phyloP scores from a whole-genome alignment of 2,113 vertebrate genomes.

The Syngnathoides biaculeatus region DNA sequence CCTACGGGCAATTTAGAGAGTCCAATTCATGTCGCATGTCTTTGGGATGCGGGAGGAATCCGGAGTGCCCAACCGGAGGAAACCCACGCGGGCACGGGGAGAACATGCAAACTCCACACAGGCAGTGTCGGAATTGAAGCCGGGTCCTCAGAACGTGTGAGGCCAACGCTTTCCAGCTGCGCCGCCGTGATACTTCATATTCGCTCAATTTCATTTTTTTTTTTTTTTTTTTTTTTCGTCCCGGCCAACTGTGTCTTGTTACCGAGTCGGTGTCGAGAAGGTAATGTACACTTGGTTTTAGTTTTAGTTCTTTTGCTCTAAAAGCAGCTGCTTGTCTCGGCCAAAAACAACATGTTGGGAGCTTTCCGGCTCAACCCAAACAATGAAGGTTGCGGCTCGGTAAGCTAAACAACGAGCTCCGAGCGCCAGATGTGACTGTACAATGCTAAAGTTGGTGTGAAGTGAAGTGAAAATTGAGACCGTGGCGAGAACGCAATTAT shows the following conservation, averaged over 20 bases:
- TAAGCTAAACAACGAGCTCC: background rate
- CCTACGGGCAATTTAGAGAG: too few relatives aligned
- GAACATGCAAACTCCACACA: too few relatives aligned
- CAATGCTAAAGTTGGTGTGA: background rate
- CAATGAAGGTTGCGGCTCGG: background rate
- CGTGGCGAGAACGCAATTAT: background rate
- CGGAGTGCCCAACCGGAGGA: too few relatives aligned
- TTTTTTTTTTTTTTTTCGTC: too few relatives aligned
- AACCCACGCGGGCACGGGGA: too few relatives aligned
- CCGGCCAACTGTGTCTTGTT: background rate
- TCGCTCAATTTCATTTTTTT: background rate
- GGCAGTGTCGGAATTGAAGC: too few relatives aligned
- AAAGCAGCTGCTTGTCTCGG: background rate
- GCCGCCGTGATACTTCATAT: background rate
- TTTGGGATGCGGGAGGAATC: too few relatives aligned
- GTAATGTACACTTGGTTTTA: background rate
- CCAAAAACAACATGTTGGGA: background rate
- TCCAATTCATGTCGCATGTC: too few relatives aligned
- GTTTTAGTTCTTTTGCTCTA: background rate
- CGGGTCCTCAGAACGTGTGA: too few relatives aligned
- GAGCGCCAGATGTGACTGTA: background rate
- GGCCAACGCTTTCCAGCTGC: too few relatives aligned
- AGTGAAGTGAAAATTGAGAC: constrained; percentile 5
- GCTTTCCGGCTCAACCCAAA: background rate
- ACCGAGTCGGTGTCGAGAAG: background rate